Evolutionary conservation across 2,113 vertebrate genomes (phyloP).

Genomic region (Sylvilagus bachmani): DNA sequence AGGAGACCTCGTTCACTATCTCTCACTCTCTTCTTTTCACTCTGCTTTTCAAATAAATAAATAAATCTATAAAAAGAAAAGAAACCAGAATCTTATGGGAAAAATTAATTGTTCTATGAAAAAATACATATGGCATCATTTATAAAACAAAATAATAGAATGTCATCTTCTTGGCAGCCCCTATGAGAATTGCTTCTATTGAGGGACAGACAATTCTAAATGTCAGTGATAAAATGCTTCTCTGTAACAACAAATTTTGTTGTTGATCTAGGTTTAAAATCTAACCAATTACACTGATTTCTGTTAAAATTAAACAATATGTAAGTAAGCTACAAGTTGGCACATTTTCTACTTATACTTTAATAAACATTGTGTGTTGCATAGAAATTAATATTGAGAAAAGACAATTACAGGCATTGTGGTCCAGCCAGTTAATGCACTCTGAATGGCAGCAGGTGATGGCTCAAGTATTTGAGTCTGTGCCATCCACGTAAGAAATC

Average conservation of each 20-base stretch:
- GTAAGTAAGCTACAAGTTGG: not conserved
- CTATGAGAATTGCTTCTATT: not conserved
- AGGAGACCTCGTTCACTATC: too few relatives aligned
- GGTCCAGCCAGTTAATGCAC: too few relatives aligned
- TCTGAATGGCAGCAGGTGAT: too few relatives aligned
- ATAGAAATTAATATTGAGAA: not conserved
- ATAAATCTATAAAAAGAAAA: too few relatives aligned
- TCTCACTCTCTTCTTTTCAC: too few relatives aligned
- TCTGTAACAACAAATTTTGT: not conserved
- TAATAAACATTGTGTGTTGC: not conserved
- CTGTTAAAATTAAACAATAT: not conserved
- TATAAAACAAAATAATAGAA: constrained; percentile 2
- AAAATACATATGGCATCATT: not conserved
- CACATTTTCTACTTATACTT: not conserved
- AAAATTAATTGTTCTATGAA: not conserved
- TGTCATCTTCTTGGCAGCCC: not conserved
- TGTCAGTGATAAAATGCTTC: not conserved
- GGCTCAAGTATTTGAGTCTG: too few relatives aligned
- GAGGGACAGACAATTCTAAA: not conserved
- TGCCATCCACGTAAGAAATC: too few relatives aligned
- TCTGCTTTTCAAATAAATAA: too few relatives aligned
- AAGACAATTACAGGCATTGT: not conserved
- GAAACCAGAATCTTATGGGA: not conserved
- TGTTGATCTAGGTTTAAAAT: not conserved
- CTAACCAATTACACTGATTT: not conserved